Conservation (phyloP, 2,888 invertebrate genomes). For the Nymphalis c-album region DNA sequence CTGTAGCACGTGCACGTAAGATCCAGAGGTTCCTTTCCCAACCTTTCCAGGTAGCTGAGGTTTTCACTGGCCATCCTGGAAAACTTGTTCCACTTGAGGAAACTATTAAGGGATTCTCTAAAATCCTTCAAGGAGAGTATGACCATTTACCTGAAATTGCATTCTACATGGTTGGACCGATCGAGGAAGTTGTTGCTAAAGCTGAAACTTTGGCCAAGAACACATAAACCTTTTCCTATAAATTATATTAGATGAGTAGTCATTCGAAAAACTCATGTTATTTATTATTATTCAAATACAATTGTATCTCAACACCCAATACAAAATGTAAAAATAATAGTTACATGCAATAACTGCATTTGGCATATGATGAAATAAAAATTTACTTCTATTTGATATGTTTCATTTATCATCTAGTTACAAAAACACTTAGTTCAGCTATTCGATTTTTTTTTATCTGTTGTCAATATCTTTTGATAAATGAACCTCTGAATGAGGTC, state of each 20-base stretch:
- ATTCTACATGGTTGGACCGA: constrained; percentile 97
- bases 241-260: constrained; percentile 25
- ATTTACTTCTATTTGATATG: not conserved
- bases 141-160: constrained; percentile 96
- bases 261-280: constrained; percentile 23
- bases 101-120: constrained; percentile 94
- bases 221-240: constrained; percentile 42
- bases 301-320: constrained; percentile 17
- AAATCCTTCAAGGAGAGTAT: constrained; percentile 90
- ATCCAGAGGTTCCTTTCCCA: constrained; percentile 97
- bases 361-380: constrained; percentile 8
- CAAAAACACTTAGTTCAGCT: too few species aligned
- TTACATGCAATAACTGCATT: constrained; percentile 9
- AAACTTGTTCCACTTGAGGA: constrained; percentile 93
- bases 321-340: constrained; percentile 14
- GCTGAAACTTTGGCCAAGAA: constrained; percentile 88
- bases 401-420: not conserved
- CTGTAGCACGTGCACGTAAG: constrained; percentile 95
- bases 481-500: too few species aligned
- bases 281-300: constrained; percentile 24
- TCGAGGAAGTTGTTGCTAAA: constrained; percentile 93
- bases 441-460: too few species aligned
- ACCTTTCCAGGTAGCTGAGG: constrained; percentile 96
- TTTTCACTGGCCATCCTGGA: constrained; percentile 95
- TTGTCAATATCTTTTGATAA: too few species aligned